Evolutionary conservation across 2,113 vertebrate species (phyloP).

Genomic region (Accipiter virgatus): DNA sequence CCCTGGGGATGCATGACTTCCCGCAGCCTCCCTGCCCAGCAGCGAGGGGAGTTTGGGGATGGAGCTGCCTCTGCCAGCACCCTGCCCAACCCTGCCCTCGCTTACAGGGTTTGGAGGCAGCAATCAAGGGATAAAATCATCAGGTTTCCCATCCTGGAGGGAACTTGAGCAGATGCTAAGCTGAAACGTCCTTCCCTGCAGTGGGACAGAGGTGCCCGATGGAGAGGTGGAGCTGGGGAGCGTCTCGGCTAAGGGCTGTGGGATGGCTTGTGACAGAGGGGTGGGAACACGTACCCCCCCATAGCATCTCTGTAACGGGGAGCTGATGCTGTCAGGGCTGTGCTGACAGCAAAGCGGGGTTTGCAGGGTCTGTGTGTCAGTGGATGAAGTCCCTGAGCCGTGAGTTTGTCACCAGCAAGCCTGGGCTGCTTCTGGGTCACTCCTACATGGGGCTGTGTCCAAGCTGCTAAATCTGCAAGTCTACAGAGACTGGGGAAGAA

Average conservation of each 20-base stretch:
- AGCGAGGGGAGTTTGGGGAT: background rate
- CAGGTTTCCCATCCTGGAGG: background rate
- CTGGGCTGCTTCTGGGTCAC: background rate
- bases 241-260: background rate
- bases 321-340: background rate
- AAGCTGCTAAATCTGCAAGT: background rate
- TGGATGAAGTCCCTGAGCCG: background rate
- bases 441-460: background rate
- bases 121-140: background rate
- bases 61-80: background rate
- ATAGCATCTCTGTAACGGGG: rapidly evolving
- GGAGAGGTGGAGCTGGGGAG: background rate
- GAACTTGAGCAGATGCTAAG: background rate
- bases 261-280: background rate
- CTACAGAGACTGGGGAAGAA: background rate
- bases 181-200: background rate
- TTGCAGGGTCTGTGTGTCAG: background rate
- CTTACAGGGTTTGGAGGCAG: background rate
- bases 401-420: background rate
- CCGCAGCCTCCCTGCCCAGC: background rate
- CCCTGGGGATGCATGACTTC: background rate
- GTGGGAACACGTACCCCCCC: rapidly evolving
- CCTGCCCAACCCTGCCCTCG: background rate
- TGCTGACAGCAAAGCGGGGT: background rate
- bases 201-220: background rate